A percentile compares a stretch with the other conserved stretches of the same genome.
Conservation (phyloP, 2,888 invertebrate genomes). For the Matsumyia berberina region DNA sequence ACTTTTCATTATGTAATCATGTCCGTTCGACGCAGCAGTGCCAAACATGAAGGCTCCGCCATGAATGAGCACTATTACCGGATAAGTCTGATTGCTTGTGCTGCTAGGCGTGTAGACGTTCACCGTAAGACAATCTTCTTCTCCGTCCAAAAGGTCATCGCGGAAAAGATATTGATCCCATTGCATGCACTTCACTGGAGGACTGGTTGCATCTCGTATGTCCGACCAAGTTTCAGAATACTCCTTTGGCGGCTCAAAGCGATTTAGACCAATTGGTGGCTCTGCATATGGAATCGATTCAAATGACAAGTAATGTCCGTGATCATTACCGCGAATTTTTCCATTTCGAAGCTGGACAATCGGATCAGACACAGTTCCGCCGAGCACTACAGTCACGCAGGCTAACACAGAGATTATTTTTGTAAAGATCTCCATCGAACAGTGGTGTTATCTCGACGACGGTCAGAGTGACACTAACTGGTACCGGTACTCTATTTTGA, state of each 20-base stretch:
- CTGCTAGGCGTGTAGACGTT: constrained; percentile 87
- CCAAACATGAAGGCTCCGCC: constrained; percentile 90
- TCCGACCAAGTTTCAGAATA: constrained; percentile 78
- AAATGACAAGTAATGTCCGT: constrained; percentile 85
- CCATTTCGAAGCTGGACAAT: constrained; percentile 79
- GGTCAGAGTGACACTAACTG: constrained; percentile 16
- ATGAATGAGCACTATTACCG: constrained; percentile 88
- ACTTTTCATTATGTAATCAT: constrained; percentile 86
- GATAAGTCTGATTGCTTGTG: constrained; percentile 84
- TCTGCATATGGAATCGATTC: constrained; percentile 88
- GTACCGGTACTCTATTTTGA: not conserved
- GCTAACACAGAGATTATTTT: not conserved
- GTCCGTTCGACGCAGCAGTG: constrained; percentile 84
- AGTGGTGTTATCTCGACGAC: not conserved
- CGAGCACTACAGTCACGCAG: not conserved
- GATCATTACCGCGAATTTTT: constrained; percentile 79
- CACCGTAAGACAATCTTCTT: constrained; percentile 88
- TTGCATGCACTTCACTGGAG: constrained; percentile 87
- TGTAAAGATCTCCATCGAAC: not conserved
- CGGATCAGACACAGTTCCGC: constrained; percentile 40
- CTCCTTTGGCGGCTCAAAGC: constrained; percentile 85
- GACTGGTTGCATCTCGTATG: constrained; percentile 85
- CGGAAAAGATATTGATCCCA: constrained; percentile 84
- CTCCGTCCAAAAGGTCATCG: constrained; percentile 84
- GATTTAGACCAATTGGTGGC: constrained; percentile 87